A percentile compares a stretch with the other conserved stretches of the same genome.
Evolutionary conservation across 2,113 vertebrate genomes (phyloP).

Genomic region (Setophaga kirtlandii): DNA sequence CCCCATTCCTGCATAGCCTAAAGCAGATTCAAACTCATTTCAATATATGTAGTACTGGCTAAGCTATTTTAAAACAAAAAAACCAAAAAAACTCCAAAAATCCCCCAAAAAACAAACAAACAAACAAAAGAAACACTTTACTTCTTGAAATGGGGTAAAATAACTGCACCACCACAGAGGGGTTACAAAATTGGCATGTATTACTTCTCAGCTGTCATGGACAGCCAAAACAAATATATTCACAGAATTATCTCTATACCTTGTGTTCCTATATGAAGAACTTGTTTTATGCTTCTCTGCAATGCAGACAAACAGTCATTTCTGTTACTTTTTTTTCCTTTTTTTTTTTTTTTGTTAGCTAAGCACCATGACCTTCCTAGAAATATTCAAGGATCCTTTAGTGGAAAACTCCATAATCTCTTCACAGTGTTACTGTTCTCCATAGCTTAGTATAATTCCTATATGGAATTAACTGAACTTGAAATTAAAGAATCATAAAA

Average conservation of each 20-base stretch:
- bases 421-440: background rate
- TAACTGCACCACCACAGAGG: background rate
- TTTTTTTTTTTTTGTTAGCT: background rate
- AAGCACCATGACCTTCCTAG: constrained; percentile 47
- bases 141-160: constrained; percentile 26
- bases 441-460: background rate
- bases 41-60: background rate
- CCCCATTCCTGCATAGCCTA: background rate
- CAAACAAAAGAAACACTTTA: background rate
- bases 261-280: background rate
- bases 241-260: background rate
- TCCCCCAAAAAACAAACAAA: too few species aligned
- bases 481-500: background rate
- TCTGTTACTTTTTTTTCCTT: background rate
- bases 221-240: constrained; percentile 19
- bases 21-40: background rate
- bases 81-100: too few species aligned
- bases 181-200: background rate
- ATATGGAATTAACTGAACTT: constrained; percentile 30
- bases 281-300: constrained; percentile 49
- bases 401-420: background rate
- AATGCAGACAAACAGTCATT: constrained; percentile 59
- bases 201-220: constrained; percentile 20
- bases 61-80: background rate
- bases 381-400: constrained; percentile 44